Percentiles rank a stretch among this genome's conserved stretches.
phyloP scores from a whole-genome alignment of 2,888 invertebrate species.

The Calameuta filiformis region DNA sequence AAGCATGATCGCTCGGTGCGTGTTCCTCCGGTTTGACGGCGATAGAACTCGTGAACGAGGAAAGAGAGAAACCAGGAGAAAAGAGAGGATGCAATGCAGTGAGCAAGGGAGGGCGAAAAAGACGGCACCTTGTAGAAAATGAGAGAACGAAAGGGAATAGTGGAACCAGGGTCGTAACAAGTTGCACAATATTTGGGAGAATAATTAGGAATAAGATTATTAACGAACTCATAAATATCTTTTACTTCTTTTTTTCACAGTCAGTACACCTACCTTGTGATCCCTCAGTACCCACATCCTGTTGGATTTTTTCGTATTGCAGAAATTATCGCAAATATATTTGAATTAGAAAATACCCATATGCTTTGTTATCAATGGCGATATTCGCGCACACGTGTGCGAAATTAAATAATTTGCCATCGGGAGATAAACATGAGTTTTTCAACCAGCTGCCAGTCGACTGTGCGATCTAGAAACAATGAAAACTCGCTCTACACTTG shows the following conservation, averaged over 20 bases:
- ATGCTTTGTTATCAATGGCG: background rate
- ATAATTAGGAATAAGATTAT: background rate
- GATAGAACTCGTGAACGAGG: conserved; percentile 29
- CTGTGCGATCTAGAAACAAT: background rate
- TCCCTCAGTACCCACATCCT: background rate
- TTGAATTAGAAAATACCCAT: background rate
- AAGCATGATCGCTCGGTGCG: conserved; percentile 37
- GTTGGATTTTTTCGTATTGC: background rate
- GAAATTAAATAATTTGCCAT: background rate
- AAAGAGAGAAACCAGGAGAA: conserved; percentile 21
- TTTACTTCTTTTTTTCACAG: background rate
- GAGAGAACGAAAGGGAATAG: conserved; percentile 6
- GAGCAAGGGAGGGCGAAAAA: conserved; percentile 6
- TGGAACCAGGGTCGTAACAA: conserved; percentile 1
- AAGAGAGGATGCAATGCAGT: conserved; percentile 4
- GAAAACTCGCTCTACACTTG: background rate
- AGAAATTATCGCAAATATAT: background rate
- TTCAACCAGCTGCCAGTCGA: background rate
- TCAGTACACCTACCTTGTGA: background rate
- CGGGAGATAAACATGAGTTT: background rate
- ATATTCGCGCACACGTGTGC: background rate
- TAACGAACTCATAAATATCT: background rate
- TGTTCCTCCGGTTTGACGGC: conserved; percentile 35
- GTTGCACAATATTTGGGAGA: background rate
- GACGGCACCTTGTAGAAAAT: conserved; percentile 10